Evolutionary conservation across 2,113 vertebrate genomes (phyloP).

Genomic region (Bostrychus sinensis): DNA sequence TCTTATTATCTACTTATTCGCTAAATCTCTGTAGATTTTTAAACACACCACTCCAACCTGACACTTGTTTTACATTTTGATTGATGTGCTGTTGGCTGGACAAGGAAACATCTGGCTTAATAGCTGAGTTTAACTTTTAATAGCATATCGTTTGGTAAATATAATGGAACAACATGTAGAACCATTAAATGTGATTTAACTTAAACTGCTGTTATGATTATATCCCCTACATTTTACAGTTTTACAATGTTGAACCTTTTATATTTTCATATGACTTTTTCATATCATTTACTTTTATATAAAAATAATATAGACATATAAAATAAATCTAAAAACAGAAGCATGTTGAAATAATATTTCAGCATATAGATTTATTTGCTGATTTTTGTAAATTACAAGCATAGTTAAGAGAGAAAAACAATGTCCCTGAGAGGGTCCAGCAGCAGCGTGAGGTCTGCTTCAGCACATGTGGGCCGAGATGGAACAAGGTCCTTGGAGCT

Average conservation of each 20-base stretch:
- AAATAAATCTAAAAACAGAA: background rate
- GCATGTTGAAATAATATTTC: background rate
- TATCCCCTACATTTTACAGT: background rate
- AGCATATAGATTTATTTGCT: background rate
- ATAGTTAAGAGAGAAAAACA: background rate
- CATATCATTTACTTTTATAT: too few species aligned
- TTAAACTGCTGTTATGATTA: background rate
- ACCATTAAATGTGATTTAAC: background rate
- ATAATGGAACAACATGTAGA: background rate
- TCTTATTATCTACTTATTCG: background rate
- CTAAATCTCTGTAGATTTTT: background rate
- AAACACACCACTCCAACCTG: background rate
- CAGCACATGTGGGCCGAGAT: background rate
- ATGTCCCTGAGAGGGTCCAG: background rate
- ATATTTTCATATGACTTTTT: constrained; percentile 6
- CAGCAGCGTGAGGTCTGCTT: background rate
- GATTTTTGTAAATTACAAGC: constrained; percentile 2
- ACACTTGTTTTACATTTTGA: constrained; percentile 2
- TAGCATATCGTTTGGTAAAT: background rate
- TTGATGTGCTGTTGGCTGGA: background rate
- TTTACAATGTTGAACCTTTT: background rate
- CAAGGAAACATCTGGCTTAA: background rate
- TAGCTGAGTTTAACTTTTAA: background rate
- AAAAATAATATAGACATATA: background rate
- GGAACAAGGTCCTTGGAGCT: background rate